These are phyloP conservation scores for Heteropelma amictum DNA, from an alignment of 2,888 invertebrate genomes.

Conservation along the genomic window DNA sequence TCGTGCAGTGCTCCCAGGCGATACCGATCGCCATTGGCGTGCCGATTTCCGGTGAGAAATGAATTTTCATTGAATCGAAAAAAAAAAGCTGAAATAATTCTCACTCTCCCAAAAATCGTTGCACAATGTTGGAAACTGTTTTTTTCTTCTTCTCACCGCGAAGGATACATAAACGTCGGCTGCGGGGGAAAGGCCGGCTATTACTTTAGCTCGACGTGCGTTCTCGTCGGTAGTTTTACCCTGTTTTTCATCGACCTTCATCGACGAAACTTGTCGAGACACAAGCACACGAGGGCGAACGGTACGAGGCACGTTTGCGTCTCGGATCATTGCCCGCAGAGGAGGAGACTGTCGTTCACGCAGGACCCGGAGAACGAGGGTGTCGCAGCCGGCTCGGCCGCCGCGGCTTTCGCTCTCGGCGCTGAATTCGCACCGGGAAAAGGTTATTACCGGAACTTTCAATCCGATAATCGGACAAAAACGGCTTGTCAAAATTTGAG, in stretches of 20 bases:
- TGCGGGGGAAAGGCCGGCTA: constrained; percentile 89
- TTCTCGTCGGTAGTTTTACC: constrained; percentile 86
- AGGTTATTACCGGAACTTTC: constrained; percentile 66
- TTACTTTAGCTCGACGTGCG: constrained; percentile 90
- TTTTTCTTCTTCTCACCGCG: constrained; percentile 61
- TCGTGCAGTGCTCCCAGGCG: constrained; percentile 92
- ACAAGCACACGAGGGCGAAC: constrained; percentile 84
- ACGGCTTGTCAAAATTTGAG: not conserved
- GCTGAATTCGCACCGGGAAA: constrained; percentile 76
- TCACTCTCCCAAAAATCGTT: not conserved
- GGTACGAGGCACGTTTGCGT: constrained; percentile 81
- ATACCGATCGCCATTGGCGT: constrained; percentile 91
- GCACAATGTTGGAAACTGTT: not conserved
- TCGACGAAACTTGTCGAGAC: constrained; percentile 84
- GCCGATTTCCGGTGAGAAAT: constrained; percentile 86
- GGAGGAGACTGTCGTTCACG: constrained; percentile 80
- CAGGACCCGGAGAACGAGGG: constrained; percentile 81
- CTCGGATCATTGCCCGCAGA: constrained; percentile 80
- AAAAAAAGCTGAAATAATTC: not conserved
- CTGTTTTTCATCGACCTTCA: constrained; percentile 91
- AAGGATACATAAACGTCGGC: constrained; percentile 89
- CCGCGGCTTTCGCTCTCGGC: constrained; percentile 82
- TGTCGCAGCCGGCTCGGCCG: constrained; percentile 80
- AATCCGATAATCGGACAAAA: not conserved
- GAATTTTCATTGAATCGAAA: not conserved